Evolutionary conservation across 2,888 invertebrate species (phyloP).

Genomic region (Liopterus haemorrhoidalis): DNA sequence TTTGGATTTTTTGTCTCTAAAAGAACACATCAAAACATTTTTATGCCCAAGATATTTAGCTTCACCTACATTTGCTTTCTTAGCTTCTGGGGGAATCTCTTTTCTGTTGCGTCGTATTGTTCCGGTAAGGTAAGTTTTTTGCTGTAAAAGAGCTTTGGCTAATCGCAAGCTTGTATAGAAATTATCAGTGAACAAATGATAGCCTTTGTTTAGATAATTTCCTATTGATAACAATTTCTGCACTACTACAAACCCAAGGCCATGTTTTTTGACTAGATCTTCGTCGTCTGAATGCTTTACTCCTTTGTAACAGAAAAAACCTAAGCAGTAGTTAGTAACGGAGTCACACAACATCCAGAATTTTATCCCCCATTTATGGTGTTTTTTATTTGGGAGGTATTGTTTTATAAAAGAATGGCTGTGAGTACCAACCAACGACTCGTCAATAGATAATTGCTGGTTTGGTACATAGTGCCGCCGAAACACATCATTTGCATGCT

Average conservation of each 20-base stretch:
- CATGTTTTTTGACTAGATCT: slow-evolving; percentile 29
- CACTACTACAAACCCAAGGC: slow-evolving; percentile 28
- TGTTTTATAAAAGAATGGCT: slow-evolving; percentile 28
- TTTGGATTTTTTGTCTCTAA: slow-evolving; percentile 30
- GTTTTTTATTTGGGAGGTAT: slow-evolving; percentile 34
- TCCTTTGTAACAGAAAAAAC: slow-evolving; percentile 31
- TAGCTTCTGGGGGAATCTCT: slow-evolving; percentile 27
- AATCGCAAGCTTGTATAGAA: slow-evolving; percentile 32
- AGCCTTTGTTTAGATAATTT: slow-evolving; percentile 34
- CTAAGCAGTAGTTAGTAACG: slow-evolving; percentile 32
- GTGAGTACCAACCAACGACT: slow-evolving; percentile 34
- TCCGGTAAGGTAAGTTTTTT: slow-evolving; percentile 28
- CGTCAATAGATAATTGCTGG: slow-evolving; percentile 31
- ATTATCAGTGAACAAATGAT: slow-evolving; percentile 32
- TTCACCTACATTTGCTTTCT: slow-evolving; percentile 24
- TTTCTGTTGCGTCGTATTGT: slow-evolving; percentile 31
- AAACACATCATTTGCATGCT: slow-evolving; percentile 33
- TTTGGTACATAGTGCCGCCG: slow-evolving; percentile 30
- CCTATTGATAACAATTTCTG: slow-evolving; percentile 30
- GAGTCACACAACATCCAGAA: slow-evolving; percentile 35
- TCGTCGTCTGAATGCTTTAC: slow-evolving; percentile 27
- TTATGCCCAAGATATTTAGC: slow-evolving; percentile 28
- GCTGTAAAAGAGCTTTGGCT: slow-evolving; percentile 24
- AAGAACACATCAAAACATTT: slow-evolving; percentile 29
- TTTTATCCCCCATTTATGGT: slow-evolving; percentile 31